Conservation (phyloP, 2,113 vertebrate genomes). For the Kryptolebias marmoratus region DNA sequence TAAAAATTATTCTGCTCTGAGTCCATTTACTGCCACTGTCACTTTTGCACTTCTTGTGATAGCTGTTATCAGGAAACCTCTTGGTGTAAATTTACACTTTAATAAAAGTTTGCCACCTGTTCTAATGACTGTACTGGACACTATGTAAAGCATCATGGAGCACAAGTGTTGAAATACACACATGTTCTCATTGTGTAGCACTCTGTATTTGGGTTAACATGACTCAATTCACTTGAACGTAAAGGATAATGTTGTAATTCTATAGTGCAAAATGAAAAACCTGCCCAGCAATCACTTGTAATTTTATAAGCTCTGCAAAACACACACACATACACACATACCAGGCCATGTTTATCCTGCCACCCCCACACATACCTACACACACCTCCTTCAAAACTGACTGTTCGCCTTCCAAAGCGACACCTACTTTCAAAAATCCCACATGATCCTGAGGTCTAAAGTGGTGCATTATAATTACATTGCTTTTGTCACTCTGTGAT, state of each 20-base stretch:
- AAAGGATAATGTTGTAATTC: conserved; percentile 27
- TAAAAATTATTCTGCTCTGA: background rate
- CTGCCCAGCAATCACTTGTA: conserved; percentile 21
- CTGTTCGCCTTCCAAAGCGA: conserved; percentile 43
- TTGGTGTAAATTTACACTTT: background rate
- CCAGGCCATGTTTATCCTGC: background rate
- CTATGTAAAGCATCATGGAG: background rate
- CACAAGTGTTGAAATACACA: conserved; percentile 26
- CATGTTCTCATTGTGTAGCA: conserved; percentile 15
- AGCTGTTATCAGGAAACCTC: background rate
- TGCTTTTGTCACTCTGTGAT: conserved; percentile 65
- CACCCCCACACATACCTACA: conserved; percentile 14
- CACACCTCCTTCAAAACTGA: conserved; percentile 15
- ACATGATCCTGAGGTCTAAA: conserved; percentile 44
- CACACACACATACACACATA: background rate
- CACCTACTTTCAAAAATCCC: conserved; percentile 47
- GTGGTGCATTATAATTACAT: conserved; percentile 70
- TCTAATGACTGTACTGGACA: background rate
- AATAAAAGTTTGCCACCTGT: conserved; percentile 4
- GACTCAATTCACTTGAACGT: conserved; percentile 36
- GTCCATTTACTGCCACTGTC: background rate
- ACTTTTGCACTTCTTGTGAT: background rate
- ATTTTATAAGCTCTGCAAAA: conserved; percentile 40
- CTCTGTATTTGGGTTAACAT: conserved; percentile 12
- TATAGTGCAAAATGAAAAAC: conserved; percentile 40